Conservation (phyloP, 2,888 invertebrate species). For the Caenorhabditis parvicauda region DNA sequence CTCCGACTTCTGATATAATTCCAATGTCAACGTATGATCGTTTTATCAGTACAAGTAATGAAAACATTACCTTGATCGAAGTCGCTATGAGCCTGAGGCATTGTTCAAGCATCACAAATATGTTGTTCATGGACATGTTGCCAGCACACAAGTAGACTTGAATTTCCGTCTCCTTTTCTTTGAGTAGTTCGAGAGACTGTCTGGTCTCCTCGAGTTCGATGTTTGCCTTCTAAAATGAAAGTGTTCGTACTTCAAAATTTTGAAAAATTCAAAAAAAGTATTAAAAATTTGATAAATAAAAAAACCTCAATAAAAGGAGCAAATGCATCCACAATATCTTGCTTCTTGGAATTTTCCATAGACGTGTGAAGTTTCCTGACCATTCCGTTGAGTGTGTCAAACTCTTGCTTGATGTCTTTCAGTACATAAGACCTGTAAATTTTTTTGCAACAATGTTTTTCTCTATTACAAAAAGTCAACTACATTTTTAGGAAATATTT, state of each 20-base stretch:
- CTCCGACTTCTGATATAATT: too few relatives aligned
- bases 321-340: conserved; percentile 12
- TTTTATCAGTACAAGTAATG: background rate
- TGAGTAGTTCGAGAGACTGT: background rate
- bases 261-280: too few relatives aligned
- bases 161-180: conserved; percentile 12
- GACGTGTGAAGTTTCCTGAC: conserved; percentile 14
- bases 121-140: conserved; percentile 13
- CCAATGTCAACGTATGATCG: background rate
- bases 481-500: too few relatives aligned
- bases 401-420: conserved; percentile 19
- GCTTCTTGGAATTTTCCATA: conserved; percentile 16
- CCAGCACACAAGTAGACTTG: conserved; percentile 19
- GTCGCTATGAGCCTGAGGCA: conserved; percentile 16
- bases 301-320: conserved; percentile 16
- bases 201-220: too few relatives aligned
- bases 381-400: conserved; percentile 10
- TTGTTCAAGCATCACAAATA: conserved; percentile 21
- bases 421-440: conserved; percentile 5
- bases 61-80: conserved; percentile 12
- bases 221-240: too few relatives aligned
- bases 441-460: too few relatives aligned
- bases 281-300: too few relatives aligned
- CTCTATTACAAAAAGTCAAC: too few relatives aligned
- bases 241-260: too few relatives aligned